Base-by-base conservation (phyloP, 2,797 vertebrate genomes). In the Poeciliopsis gracilis region DNA sequence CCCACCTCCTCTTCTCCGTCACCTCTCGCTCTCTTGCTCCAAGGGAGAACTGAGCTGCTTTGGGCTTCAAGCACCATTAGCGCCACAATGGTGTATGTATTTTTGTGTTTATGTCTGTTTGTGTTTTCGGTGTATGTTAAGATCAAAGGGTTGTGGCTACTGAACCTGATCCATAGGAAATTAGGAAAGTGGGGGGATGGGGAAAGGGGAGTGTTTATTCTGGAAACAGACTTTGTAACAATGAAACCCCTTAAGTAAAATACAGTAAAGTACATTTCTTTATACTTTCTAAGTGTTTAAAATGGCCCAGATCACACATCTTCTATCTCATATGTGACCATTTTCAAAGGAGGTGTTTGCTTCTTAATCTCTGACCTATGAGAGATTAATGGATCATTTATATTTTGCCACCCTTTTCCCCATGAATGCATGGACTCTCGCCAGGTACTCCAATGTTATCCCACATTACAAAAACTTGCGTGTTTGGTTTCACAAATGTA, bases 41-140 rank as follows among this genome's bases (percentile, higher is more conserved):
- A 46, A 84, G 80, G 88, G 77, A 86, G 89, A 77, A 72, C 89
- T 75, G 79, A 38, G 79, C 61, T 70, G 53, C 28, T 1, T 87
- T 85, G 87, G 86, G 90, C 91, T 95, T 93, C 92, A 94, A 92
- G 92, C 94, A 94, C 90, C 91, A 91, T 94, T 94, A 90, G 87
- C 59, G 82, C 81, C 78, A 91, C 86, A 91, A 82, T 87, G 82
- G 86, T 86, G 89, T 92, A 88, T 88, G 85, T 83, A 83, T 88
- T 87, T 79, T 87, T 89, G 81, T 88, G 86, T 90, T 85, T 85
- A 77, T 90, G 82, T 88, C 75, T 86, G 79, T 89, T 85, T 92
- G 78, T 83, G 51, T 89, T 82, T 81, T 79, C 57, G 55, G 59
- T 86, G 84, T 77, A 78, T 75, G 75, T 80, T 74, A 80, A 77